These are phyloP conservation scores for Crossocerus cetratus DNA, from an alignment of 2,888 invertebrate species.

Conservation along the genomic window DNA sequence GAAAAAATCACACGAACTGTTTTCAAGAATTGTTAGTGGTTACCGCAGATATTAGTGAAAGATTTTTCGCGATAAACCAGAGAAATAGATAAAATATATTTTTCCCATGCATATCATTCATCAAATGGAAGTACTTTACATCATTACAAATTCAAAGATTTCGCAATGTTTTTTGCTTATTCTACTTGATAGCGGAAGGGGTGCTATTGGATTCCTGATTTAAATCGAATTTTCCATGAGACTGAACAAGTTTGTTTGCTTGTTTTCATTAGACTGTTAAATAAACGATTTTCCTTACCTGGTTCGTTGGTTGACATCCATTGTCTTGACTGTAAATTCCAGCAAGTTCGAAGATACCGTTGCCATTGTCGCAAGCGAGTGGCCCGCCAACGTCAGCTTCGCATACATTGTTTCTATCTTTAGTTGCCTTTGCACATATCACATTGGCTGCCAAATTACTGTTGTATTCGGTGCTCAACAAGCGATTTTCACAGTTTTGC, in stretches of 20 bases:
- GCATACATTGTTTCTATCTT: conserved; percentile 85
- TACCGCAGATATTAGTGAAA: no score
- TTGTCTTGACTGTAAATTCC: conserved; percentile 89
- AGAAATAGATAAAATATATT: no score
- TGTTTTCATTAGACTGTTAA: neutral
- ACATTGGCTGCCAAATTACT: conserved; percentile 82
- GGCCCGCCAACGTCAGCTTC: conserved; percentile 90
- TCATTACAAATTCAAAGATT: no score
- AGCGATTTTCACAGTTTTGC: conserved; percentile 81
- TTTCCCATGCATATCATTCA: no score
- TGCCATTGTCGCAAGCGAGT: conserved; percentile 85
- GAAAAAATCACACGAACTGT: no score
- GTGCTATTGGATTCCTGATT: no score
- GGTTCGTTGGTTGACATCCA: conserved; percentile 79
- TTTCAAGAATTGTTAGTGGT: no score
- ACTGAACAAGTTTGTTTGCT: conserved; percentile 2
- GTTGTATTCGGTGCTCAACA: conserved; percentile 80
- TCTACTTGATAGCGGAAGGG: no score
- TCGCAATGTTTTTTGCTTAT: no score
- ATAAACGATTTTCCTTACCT: conserved; percentile 59
- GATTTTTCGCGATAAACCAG: no score
- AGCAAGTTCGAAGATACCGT: conserved; percentile 83
- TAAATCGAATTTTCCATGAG: no score
- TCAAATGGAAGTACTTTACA: no score
- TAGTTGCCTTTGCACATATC: conserved; percentile 83